phyloP scores from a whole-genome alignment of 2,888 invertebrate genomes.

The Pachymerium ferrugineum region DNA sequence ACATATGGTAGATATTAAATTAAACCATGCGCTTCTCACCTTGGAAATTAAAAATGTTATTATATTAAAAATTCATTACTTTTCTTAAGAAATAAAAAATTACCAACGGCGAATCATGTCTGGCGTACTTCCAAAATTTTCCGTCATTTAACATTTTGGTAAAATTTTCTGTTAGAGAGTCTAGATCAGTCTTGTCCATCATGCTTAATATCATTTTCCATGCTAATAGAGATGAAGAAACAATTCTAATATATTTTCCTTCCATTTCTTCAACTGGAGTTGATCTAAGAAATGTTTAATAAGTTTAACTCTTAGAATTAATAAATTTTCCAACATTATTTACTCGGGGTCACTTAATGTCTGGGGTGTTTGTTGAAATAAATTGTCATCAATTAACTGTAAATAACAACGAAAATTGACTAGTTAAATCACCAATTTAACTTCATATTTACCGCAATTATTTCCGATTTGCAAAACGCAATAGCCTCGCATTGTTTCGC shows the following conservation, averaged over 20 bases:
- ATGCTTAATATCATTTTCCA: constrained; percentile 59
- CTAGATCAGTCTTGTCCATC: constrained; percentile 52
- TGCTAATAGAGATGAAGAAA: constrained; percentile 62
- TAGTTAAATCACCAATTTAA: background rate
- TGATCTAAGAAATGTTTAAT: constrained; percentile 47
- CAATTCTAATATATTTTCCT: constrained; percentile 61
- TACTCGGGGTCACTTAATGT: constrained; percentile 48
- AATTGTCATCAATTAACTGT: constrained; percentile 63
- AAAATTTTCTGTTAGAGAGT: constrained; percentile 55
- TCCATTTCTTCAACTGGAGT: constrained; percentile 62
- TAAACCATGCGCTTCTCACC: constrained; percentile 60
- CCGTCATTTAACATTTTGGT: constrained; percentile 54
- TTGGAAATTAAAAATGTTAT: constrained; percentile 37
- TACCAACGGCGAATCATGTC: constrained; percentile 53
- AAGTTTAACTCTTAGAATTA: background rate
- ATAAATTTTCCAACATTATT: constrained; percentile 37
- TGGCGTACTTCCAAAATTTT: constrained; percentile 68
- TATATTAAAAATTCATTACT: background rate
- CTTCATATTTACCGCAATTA: constrained; percentile 53
- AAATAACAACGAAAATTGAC: constrained; percentile 34
- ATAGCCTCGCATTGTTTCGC: constrained; percentile 73
- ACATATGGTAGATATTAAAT: constrained; percentile 58
- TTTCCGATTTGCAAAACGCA: constrained; percentile 73
- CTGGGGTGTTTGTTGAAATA: constrained; percentile 52
- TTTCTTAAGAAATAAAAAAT: constrained; percentile 36